Evolutionary conservation across 2,797 vertebrate genomes (phyloP), one percentile per base, ranked within the genome.

Genomic region (Intellagama lesueurii): DNA sequence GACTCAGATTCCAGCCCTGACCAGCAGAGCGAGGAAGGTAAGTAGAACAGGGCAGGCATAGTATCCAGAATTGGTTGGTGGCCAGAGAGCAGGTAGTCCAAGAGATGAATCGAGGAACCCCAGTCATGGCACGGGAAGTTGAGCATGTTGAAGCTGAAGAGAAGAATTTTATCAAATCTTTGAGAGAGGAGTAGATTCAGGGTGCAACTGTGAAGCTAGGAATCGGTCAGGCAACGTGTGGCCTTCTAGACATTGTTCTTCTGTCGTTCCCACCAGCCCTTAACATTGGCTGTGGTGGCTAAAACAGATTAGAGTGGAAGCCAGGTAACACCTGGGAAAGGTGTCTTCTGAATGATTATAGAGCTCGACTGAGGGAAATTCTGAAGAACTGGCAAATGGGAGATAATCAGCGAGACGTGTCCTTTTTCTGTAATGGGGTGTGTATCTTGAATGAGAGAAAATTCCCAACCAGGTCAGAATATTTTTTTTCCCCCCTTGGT

Each of bases 1-100:
- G 98, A 98, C 83, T 98, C 98, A 0, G 98, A 98, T 81, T 98
- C 98, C 0, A 98, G 98, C 0, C 97, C 98, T 0, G 98, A 98
- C 72, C 98, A 96, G 11, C 97, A 97, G 79, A 99, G 98, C 2
- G 98, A 98, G 95, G 98, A 99, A 30, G 97, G 98, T 97, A 90
- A 96, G 96, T 47, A 49, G 0, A 66, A n/a, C 49, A 28, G 5
- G 35, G 22, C 1, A 26, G 83, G 30, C 2, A 4, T 1, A 22
- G 68, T 22, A 7, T 8, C 32, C 35, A 9, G 28, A 11, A 9
- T 28, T 49, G 3, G 11, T 72, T 56, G 32, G 14, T 32, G 28
- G 11, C 5, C 3, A 9, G 28, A 44, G 9, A 2, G 17, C 32
- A 17, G 28, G 28, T 2, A 6, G 22, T 16, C 80, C 79, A 52